Percentiles rank a stretch among this genome's conserved stretches.
Conservation (phyloP, 2,113 vertebrate genomes). For the Panthera leo region DNA sequence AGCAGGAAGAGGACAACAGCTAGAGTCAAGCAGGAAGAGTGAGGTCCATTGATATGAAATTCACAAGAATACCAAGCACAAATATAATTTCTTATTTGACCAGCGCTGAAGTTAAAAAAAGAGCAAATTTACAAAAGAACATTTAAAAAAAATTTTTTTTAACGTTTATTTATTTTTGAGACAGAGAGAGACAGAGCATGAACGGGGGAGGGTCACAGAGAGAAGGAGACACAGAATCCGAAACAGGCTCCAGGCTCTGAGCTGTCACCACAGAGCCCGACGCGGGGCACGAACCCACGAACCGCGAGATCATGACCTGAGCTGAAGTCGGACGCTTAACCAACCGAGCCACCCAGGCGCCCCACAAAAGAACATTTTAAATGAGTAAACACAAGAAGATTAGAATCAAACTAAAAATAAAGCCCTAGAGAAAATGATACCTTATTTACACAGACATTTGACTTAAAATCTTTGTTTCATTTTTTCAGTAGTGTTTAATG, state of each 20-base stretch:
- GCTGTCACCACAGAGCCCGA: too few species aligned
- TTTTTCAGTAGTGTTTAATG: neutral
- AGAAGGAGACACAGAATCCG: too few species aligned
- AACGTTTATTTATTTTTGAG: too few species aligned
- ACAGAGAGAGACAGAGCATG: too few species aligned
- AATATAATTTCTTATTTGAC: conserved; percentile 12
- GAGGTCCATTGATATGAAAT: neutral
- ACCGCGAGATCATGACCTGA: too few species aligned
- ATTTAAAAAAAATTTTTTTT: neutral
- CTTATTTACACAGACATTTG: neutral
- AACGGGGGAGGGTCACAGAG: too few species aligned
- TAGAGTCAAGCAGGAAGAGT: neutral
- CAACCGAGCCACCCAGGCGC: too few species aligned
- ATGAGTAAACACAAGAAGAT: neutral
- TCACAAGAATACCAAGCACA: neutral
- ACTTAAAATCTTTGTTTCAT: conserved; percentile 28
- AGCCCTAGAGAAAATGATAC: neutral
- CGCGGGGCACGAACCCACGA: too few species aligned
- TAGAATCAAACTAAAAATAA: conserved; percentile 43
- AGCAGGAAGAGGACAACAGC: neutral
- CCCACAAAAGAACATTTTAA: neutral
- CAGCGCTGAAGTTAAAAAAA: neutral
- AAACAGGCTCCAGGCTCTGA: too few species aligned
- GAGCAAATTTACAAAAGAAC: neutral
- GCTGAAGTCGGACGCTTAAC: too few species aligned